These are phyloP conservation scores for Rousettus madagascariensis DNA, from an alignment of 2,797 vertebrate species.

Conservation along the genomic window DNA sequence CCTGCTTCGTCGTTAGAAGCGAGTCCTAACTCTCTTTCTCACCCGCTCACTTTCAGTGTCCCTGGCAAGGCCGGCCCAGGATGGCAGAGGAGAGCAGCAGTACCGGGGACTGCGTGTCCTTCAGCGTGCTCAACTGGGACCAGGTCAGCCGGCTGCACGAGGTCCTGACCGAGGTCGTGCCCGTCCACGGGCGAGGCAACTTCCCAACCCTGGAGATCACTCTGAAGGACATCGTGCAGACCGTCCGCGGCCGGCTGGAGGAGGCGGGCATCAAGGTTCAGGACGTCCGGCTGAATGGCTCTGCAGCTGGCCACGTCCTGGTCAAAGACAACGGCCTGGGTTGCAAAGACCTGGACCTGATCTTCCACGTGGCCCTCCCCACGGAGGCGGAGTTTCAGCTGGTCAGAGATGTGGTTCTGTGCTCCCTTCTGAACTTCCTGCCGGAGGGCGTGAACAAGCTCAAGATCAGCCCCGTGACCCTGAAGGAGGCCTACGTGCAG, in stretches of 20 bases:
- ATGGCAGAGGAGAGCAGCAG: constrained; percentile 86
- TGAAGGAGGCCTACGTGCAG: constrained; percentile 97
- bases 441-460: constrained; percentile 96
- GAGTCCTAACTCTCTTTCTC: constrained; percentile 63
- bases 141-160: constrained; percentile 95
- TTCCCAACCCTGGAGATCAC: constrained; percentile 96
- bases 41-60: constrained; percentile 68
- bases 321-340: constrained; percentile 96
- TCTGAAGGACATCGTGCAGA: constrained; percentile 94
- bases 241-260: constrained; percentile 90
- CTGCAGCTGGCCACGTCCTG: constrained; percentile 95
- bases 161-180: constrained; percentile 93
- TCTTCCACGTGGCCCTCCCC: constrained; percentile 94
- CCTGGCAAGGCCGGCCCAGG: constrained; percentile 80
- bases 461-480: constrained; percentile 93
- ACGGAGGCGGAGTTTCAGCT: constrained; percentile 92
- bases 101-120: constrained; percentile 80
- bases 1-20: not conserved
- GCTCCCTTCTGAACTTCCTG: constrained; percentile 95
- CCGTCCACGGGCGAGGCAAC: constrained; percentile 95
- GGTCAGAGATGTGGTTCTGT: constrained; percentile 94
- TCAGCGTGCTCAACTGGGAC: constrained; percentile 94
- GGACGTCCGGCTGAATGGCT: constrained; percentile 95
- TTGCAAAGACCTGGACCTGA: constrained; percentile 97
- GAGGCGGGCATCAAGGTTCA: constrained; percentile 90